A percentile compares a stretch with the other conserved stretches of the same genome.
Evolutionary conservation across 2,888 invertebrate species (phyloP).

Genomic region (Siphonodentalium dalli): DNA sequence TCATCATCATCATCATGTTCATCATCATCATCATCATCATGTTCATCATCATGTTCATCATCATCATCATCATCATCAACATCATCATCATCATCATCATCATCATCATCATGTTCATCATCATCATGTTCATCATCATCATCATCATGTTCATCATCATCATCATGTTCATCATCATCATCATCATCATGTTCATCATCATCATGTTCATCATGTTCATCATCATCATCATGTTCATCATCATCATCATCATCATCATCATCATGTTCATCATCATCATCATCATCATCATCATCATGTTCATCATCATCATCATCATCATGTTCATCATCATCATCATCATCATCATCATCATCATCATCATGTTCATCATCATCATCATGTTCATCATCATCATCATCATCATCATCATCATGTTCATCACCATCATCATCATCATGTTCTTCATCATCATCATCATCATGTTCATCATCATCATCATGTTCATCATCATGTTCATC

Average conservation of each 20-base stretch:
- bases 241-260: neutral
- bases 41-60: neutral
- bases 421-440: no score
- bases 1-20: slow-evolving; percentile 12
- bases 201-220: neutral
- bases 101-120: slow-evolving; percentile 20
- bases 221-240: neutral
- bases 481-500: neutral
- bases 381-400: neutral
- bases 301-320: neutral
- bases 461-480: no score
- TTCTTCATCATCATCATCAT: neutral
- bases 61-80: neutral
- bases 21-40: neutral
- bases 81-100: slow-evolving; percentile 13
- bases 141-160: neutral
- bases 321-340: neutral
- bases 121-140: slow-evolving; percentile 18
- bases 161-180: neutral
- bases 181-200: no score
- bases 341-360: no score
- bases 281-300: neutral
- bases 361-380: no score
- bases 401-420: neutral
- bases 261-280: neutral